These are phyloP conservation scores for Hozukius guyotensis DNA, from an alignment of 2,797 vertebrate species.

Conservation along the genomic window DNA sequence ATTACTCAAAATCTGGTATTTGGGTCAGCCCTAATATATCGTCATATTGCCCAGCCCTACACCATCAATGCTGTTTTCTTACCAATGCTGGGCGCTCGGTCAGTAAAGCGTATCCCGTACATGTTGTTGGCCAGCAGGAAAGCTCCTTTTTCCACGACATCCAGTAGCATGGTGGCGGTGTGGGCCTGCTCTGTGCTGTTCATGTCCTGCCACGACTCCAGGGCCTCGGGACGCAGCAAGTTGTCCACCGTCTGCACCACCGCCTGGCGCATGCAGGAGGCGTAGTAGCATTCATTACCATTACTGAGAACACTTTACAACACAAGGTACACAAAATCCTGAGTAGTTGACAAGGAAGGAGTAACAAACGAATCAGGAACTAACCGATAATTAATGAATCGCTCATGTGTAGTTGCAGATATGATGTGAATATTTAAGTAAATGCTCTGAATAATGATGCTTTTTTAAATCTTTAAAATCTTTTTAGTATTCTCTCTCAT, in stretches of 20 bases:
- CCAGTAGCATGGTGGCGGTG: slow-evolving; percentile 95
- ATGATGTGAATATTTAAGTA: neutral
- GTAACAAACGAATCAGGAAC: slow-evolving; percentile 1
- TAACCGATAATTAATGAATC: neutral
- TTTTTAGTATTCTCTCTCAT: neutral
- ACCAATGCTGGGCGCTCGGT: slow-evolving; percentile 83
- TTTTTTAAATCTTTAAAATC: neutral
- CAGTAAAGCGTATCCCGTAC: slow-evolving; percentile 86
- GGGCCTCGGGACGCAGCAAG: slow-evolving; percentile 88
- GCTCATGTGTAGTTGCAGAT: neutral
- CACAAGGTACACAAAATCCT: neutral
- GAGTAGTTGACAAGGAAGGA: neutral
- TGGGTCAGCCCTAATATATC: too few species aligned
- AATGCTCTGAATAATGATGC: neutral
- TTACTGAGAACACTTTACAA: neutral
- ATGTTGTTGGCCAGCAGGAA: slow-evolving; percentile 96
- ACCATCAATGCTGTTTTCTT: slow-evolving; percentile 31
- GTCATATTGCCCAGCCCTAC: neutral
- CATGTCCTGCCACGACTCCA: slow-evolving; percentile 96
- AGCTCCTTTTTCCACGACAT: slow-evolving; percentile 93
- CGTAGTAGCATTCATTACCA: neutral
- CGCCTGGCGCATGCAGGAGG: slow-evolving; percentile 78
- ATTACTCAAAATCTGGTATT: too few species aligned
- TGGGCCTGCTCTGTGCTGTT: slow-evolving; percentile 94
- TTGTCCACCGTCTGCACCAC: slow-evolving; percentile 96